These are phyloP conservation scores for Gastrophryne carolinensis DNA, from an alignment of 2,797 vertebrate genomes.

Conservation along the genomic window DNA sequence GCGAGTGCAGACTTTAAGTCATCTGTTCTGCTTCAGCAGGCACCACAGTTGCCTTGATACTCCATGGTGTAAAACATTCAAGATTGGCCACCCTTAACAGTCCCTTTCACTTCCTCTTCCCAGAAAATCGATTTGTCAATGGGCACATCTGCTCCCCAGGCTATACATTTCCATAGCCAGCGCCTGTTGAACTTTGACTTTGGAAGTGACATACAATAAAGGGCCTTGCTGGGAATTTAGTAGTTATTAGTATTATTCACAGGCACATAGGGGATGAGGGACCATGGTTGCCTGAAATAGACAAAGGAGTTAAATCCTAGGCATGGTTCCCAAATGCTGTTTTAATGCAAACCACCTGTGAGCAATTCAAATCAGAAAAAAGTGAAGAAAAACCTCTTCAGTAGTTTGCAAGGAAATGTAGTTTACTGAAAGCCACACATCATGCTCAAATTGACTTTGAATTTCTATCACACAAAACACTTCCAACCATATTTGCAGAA, in stretches of 20 bases:
- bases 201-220: conserved; percentile 43
- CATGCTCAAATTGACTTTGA: too few relatives aligned
- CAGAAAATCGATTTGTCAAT: conserved; percentile 46
- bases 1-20: conserved; percentile 30
- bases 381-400: background rate
- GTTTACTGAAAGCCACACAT: background rate
- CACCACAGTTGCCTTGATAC: conserved; percentile 24
- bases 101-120: conserved; percentile 12
- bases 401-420: background rate
- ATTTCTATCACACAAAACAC: too few relatives aligned
- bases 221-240: conserved; percentile 20
- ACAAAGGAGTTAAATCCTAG: conserved; percentile 33
- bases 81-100: background rate
- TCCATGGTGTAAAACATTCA: conserved; percentile 34
- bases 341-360: background rate
- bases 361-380: background rate
- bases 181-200: conserved; percentile 34
- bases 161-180: conserved; percentile 36
- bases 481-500: too few relatives aligned
- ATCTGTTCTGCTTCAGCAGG: conserved; percentile 34
- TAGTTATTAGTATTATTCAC: conserved; percentile 37
- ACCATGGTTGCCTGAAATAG: conserved; percentile 18
- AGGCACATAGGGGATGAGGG: conserved; percentile 5
- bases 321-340: background rate
- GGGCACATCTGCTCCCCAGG: conserved; percentile 47